A percentile compares a stretch with the other conserved stretches of the same genome.
These are phyloP conservation scores for Melitaea cinxia DNA, from an alignment of 1,140 invertebrate species.

Conservation along the genomic window DNA sequence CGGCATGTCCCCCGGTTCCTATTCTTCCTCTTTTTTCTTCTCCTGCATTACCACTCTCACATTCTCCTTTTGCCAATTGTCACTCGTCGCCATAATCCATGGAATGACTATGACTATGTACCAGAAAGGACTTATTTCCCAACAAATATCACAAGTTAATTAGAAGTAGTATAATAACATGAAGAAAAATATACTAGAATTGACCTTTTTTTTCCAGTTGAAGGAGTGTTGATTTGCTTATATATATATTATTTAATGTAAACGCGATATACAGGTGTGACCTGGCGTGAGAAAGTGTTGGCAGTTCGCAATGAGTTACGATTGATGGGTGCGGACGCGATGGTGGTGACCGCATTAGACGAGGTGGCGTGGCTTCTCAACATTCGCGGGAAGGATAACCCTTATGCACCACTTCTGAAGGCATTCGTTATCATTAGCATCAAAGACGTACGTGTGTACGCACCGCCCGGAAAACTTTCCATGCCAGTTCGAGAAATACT, in stretches of 20 bases:
- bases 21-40: no score
- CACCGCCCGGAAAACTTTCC: slow-evolving; percentile 83
- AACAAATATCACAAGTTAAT: no score
- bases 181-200: no score
- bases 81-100: no score
- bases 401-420: slow-evolving; percentile 92
- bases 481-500: slow-evolving; percentile 80
- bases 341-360: slow-evolving; percentile 94
- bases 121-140: no score
- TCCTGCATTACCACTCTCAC: no score
- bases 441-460: slow-evolving; percentile 84
- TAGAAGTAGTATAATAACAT: no score
- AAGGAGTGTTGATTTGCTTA: not conserved
- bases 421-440: slow-evolving; percentile 89
- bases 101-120: no score
- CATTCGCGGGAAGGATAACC: slow-evolving; percentile 95
- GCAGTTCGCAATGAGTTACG: slow-evolving; percentile 86
- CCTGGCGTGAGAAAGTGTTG: slow-evolving; percentile 88
- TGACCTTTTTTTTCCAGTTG: no score
- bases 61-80: no score
- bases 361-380: slow-evolving; percentile 98
- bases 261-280: slow-evolving; percentile 83
- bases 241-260: slow-evolving; percentile 3
- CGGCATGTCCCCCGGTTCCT: no score
- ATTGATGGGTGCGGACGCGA: slow-evolving; percentile 86